Evolutionary conservation across 2,888 invertebrate species (phyloP).

Genomic region (Chrysotoxum bicinctum): DNA sequence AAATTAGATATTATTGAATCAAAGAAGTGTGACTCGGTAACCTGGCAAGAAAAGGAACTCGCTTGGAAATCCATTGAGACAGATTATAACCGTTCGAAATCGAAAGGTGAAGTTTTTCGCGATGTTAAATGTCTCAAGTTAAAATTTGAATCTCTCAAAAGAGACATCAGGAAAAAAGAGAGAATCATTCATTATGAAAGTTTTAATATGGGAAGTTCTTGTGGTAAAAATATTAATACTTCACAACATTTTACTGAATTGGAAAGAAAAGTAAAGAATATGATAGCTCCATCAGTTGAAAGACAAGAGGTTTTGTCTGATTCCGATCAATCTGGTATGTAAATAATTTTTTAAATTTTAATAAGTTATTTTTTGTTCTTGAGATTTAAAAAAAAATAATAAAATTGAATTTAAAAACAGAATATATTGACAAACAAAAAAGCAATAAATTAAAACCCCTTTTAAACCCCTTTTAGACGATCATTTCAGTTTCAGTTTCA

Average conservation of each 20-base stretch:
- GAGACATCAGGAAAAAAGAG: neutral
- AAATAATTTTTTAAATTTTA: no score
- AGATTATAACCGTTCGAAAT: neutral
- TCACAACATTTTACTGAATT: neutral
- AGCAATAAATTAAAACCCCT: no score
- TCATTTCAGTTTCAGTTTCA: no score
- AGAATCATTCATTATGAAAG: neutral
- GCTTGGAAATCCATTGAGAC: neutral
- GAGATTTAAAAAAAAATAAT: no score
- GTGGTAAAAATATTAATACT: neutral
- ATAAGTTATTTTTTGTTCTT: no score
- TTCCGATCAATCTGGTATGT: neutral
- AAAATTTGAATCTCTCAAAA: constrained; percentile 10
- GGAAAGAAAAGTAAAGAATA: neutral
- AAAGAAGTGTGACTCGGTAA: neutral
- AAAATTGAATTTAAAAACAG: no score
- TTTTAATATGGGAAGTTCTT: neutral
- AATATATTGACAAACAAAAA: no score
- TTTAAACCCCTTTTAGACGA: no score
- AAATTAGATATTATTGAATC: neutral
- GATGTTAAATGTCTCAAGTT: neutral
- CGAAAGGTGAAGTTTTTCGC: neutral
- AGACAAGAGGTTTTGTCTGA: neutral
- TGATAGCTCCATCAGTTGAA: neutral
- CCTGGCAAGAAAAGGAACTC: constrained; percentile 8